Percentiles rank a stretch among this genome's conserved stretches.
Evolutionary conservation across 2,113 vertebrate genomes (phyloP).

Genomic region (Archilochus colubris): DNA sequence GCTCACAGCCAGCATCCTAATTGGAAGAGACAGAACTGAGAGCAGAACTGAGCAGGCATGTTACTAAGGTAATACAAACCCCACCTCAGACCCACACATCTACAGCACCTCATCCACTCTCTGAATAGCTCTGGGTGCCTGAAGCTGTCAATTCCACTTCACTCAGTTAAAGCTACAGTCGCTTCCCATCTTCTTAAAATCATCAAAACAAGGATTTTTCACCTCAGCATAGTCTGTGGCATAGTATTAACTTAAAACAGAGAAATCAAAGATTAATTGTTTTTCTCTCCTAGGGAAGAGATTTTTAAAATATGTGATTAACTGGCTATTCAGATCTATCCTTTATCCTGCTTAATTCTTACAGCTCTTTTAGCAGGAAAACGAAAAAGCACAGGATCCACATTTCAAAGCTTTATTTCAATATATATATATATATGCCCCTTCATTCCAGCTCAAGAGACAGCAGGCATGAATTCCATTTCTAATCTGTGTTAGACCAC

Average conservation of each 20-base stretch:
- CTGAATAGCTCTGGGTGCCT: not conserved
- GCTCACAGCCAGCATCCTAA: not conserved
- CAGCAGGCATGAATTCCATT: conserved; percentile 34
- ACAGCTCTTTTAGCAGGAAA: conserved; percentile 15
- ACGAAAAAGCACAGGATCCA: not conserved
- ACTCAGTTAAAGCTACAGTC: conserved; percentile 10
- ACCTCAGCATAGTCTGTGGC: not conserved
- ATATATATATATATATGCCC: not conserved
- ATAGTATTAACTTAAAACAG: not conserved
- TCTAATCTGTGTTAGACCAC: conserved; percentile 55
- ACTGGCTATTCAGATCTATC: conserved; percentile 6
- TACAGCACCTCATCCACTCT: not conserved
- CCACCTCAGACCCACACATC: conserved; percentile 17
- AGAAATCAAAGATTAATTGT: not conserved
- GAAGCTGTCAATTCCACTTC: not conserved
- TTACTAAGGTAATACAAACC: conserved; percentile 11
- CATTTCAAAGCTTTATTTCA: conserved; percentile 44
- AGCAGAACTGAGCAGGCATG: not conserved
- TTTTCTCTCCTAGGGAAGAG: not conserved
- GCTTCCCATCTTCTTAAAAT: not conserved
- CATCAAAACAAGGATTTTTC: not conserved
- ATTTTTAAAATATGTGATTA: conserved; percentile 21
- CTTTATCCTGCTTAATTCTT: conserved; percentile 27
- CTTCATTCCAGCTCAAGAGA: conserved; percentile 42
- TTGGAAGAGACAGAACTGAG: not conserved